Evolutionary conservation across 2,113 vertebrate species (phyloP).

Genomic region (Petrocephalus zakoni): DNA sequence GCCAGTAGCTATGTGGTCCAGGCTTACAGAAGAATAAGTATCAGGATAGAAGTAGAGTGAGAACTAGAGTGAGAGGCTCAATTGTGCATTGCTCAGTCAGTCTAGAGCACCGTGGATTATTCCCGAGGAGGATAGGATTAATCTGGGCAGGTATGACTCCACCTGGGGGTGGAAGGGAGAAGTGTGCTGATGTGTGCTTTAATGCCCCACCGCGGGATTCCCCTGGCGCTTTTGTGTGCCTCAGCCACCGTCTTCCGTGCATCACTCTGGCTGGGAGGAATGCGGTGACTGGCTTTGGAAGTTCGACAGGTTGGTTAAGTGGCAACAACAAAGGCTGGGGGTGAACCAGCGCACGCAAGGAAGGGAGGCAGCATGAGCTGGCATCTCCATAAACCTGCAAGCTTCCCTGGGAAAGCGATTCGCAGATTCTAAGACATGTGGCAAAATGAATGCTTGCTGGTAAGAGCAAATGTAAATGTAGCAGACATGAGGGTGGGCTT

Average conservation of each 20-base stretch:
- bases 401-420: background rate
- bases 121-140: background rate
- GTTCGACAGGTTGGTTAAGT: background rate
- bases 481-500: background rate
- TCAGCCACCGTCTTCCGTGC: background rate
- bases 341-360: background rate
- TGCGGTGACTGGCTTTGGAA: background rate
- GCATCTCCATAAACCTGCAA: background rate
- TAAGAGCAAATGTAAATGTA: background rate
- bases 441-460: background rate
- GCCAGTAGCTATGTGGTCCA: background rate
- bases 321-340: background rate
- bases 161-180: constrained; percentile 6
- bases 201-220: constrained; percentile 35
- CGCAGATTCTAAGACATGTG: background rate
- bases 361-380: background rate
- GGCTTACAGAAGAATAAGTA: background rate
- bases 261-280: background rate
- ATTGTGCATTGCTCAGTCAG: background rate
- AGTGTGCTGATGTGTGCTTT: constrained; percentile 36
- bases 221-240: constrained; percentile 20
- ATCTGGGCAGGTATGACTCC: background rate
- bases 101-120: background rate
- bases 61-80: background rate
- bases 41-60: background rate